A percentile compares a stretch with the other conserved stretches of the same genome.
Conservation (phyloP, 2,888 invertebrate genomes). For the Hypsopygia costalis region DNA sequence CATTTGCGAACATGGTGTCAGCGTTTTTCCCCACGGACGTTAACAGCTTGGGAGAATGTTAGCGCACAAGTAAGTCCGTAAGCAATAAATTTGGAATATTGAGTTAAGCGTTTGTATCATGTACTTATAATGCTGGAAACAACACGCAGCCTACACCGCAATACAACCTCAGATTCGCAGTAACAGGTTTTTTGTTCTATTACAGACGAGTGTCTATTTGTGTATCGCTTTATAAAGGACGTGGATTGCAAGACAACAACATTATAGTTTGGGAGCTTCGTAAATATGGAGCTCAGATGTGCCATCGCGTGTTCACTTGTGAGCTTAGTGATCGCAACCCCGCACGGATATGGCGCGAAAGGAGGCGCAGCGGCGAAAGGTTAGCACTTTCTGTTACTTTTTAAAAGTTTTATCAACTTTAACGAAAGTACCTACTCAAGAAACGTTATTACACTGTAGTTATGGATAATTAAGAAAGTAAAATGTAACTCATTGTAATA, state of each 20-base stretch:
- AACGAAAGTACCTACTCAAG: no score
- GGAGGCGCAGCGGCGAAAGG: constrained; percentile 60
- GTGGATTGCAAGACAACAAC: constrained; percentile 48
- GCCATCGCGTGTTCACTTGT: constrained; percentile 48
- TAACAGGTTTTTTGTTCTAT: constrained; percentile 69
- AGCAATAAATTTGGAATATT: constrained; percentile 6
- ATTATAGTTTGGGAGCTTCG: constrained; percentile 66
- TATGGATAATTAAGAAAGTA: no score
- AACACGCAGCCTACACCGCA: constrained; percentile 54
- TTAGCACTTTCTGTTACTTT: constrained; percentile 29
- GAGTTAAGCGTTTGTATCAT: not conserved
- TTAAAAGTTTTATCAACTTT: constrained; percentile 2
- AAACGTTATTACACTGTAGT: no score
- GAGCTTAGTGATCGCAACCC: constrained; percentile 48
- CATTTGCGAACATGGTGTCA: not conserved
- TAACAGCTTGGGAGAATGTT: constrained; percentile 8
- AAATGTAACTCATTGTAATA: no score
- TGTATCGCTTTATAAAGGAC: constrained; percentile 74
- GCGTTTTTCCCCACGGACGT: constrained; percentile 12
- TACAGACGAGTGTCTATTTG: constrained; percentile 61
- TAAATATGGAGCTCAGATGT: constrained; percentile 65
- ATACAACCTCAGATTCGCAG: constrained; percentile 59
- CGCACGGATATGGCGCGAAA: constrained; percentile 65
- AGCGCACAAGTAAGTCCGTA: not conserved
- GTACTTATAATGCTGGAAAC: constrained; percentile 36